These are phyloP conservation scores for Alentia gelatinosa DNA, from an alignment of 2,888 invertebrate genomes.

Conservation along the genomic window DNA sequence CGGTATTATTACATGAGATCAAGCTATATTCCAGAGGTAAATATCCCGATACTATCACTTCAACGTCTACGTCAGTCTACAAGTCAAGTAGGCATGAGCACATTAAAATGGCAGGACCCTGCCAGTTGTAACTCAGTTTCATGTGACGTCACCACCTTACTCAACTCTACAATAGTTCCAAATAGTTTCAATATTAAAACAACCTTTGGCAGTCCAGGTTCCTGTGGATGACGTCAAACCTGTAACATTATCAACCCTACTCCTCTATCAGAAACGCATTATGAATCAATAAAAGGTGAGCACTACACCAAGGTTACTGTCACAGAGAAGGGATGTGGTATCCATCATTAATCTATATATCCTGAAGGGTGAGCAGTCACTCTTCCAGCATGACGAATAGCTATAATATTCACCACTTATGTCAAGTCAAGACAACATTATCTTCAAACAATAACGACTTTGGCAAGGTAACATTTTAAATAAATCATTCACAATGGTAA, in stretches of 20 bases:
- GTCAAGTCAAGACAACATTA: neutral
- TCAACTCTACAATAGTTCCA: neutral
- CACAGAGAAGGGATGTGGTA: neutral
- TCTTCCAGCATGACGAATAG: neutral
- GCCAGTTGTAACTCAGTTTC: neutral
- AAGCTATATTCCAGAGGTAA: neutral
- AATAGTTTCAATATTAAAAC: neutral
- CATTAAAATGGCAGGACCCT: neutral
- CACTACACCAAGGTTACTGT: neutral
- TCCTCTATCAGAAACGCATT: neutral
- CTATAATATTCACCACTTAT: neutral
- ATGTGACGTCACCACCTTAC: neutral
- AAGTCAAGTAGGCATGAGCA: neutral
- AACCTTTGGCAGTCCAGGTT: neutral
- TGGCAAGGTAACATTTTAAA: neutral
- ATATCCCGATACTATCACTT: neutral
- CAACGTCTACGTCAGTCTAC: neutral
- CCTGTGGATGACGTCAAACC: neutral
- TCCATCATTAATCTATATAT: neutral
- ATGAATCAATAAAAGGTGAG: neutral
- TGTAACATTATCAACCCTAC: neutral
- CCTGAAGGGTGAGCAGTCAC: neutral
- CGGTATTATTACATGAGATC: neutral
- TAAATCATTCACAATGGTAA: neutral
- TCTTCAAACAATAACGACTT: neutral